Evolutionary conservation across 2,797 vertebrate genomes (phyloP), one percentile per base, ranked within the genome.

Genomic region (Protonibea diacanthus): DNA sequence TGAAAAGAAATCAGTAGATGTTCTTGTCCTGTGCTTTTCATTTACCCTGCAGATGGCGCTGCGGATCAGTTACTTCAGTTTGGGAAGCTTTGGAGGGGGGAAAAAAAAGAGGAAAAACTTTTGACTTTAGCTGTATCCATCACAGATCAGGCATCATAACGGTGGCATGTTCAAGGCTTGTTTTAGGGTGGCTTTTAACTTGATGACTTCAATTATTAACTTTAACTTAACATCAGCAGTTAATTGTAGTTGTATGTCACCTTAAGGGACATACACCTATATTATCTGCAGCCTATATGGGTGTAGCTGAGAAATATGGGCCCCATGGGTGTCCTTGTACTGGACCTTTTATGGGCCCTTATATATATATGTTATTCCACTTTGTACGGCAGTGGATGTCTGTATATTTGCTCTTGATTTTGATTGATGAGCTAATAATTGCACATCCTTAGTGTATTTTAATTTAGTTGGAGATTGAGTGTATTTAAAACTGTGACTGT

Each of bases 21-120:
- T 74, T 20, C 47, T 13, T 42, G 59, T 58, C 11, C 12, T 58
- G 49, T 83, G 12, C 27, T 55, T 55, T 42, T 9, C 33, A 6
- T 60, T 71, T 20, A 0, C 1, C 86, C 89, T 47, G 71, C 66
- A 92, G 92, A 53, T 83, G 92, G 90, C 78, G 78, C 75, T 76
- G 44, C 72, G 42, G 47, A 25, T 61, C 65, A 64, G 48, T 11
- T 58, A 0, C 17, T 60, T 7, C 49, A 45, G 15, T 20, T 49
- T 33, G 33, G 12, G 40, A 44, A 38, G 33, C 33, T 33, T 33
- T 42, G 2, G 27, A 4, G 27, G 27, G 4, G 25, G 33, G 8
- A 25, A 63, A 77, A 1, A 38, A 53, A 51, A 21, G 4, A 1
- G 17, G 7, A 18, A 58, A 45, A 68, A 42, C 17, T 55, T 74